A percentile compares a stretch with the other conserved stretches of the same genome.
phyloP scores from a whole-genome alignment of 2,113 vertebrate genomes.

The Pseudonaja textilis region DNA sequence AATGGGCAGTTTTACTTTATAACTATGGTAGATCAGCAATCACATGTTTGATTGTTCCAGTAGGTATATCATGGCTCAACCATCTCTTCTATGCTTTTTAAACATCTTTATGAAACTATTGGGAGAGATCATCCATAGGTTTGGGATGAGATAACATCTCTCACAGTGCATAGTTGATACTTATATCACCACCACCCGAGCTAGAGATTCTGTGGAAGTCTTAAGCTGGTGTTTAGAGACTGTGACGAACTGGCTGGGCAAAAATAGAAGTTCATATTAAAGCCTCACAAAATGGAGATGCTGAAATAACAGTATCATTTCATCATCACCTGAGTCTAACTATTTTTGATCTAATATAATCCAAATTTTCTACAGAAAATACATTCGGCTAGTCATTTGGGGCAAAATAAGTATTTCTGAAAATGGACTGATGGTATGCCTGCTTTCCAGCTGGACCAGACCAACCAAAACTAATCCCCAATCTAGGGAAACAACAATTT shows the following conservation, averaged over 20 bases:
- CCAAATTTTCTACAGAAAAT: neutral
- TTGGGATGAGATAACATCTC: neutral
- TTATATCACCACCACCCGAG: neutral
- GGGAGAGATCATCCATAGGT: neutral
- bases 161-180: neutral
- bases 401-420: neutral
- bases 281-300: neutral
- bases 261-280: neutral
- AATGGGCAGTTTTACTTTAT: neutral
- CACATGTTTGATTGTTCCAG: neutral
- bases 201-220: neutral
- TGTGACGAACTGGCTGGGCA: neutral
- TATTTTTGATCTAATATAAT: neutral
- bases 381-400: neutral
- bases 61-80: neutral
- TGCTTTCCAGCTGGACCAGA: neutral
- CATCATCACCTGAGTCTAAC: neutral
- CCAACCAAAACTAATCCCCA: neutral
- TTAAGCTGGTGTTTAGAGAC: neutral
- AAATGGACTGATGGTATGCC: neutral
- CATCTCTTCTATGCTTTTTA: neutral
- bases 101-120: neutral
- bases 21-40: neutral
- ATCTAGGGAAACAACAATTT: neutral
- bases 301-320: neutral